Evolutionary conservation across 2,113 vertebrate species (phyloP).

Genomic region (Cricetomys ansorgei): DNA sequence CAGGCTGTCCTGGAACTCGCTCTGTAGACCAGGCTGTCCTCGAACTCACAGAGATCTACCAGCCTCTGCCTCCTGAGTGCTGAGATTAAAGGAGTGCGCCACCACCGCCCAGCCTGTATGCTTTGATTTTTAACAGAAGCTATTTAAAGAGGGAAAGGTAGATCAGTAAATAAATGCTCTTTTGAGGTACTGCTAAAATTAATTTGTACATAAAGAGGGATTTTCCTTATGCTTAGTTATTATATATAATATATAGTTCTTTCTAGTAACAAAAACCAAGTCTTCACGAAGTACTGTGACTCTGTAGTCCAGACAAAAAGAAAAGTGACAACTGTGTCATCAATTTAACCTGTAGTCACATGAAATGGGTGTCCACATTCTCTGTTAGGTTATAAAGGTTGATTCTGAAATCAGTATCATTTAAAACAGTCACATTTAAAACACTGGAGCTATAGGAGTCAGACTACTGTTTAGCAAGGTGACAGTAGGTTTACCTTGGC

Average conservation of each 20-base stretch:
- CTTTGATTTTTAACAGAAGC: constrained; percentile 74
- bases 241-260: neutral
- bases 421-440: neutral
- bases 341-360: neutral
- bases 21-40: too few species aligned
- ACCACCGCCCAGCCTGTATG: too few species aligned
- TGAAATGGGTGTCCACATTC: neutral
- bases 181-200: neutral
- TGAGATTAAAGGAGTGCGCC: too few species aligned
- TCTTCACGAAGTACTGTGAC: neutral
- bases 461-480: too few species aligned
- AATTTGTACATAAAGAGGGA: constrained; percentile 23
- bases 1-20: too few species aligned
- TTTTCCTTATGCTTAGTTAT: neutral
- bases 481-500: too few species aligned
- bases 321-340: neutral
- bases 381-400: neutral
- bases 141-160: constrained; percentile 48
- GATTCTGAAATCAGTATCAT: neutral
- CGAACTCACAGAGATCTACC: too few species aligned
- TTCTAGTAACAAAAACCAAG: neutral
- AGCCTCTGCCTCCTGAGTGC: too few species aligned
- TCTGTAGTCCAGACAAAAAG: neutral
- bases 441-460: too few species aligned
- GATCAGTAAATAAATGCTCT: constrained; percentile 14